Conservation (phyloP, 2,113 vertebrate genomes). For the Oceanodroma tethys region DNA sequence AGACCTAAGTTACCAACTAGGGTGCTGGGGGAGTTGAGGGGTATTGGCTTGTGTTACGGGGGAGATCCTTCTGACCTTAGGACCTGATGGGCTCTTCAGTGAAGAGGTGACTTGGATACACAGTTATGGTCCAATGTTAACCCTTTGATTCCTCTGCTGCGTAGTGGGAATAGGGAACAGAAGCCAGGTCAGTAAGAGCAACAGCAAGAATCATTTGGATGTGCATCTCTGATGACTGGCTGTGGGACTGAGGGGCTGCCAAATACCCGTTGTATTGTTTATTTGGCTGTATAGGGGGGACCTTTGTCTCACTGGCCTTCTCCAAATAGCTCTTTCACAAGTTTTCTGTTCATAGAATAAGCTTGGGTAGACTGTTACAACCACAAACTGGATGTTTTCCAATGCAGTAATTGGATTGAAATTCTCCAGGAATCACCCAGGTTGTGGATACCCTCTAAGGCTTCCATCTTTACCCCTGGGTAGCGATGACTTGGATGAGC, state of each 20-base stretch:
- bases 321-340: not conserved
- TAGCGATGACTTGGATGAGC: not conserved
- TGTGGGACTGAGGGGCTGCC: not conserved
- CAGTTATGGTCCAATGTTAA: not conserved
- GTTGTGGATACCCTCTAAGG: not conserved
- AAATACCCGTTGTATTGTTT: not conserved
- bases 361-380: not conserved
- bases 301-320: not conserved
- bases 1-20: rapidly evolving
- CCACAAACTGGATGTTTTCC: not conserved
- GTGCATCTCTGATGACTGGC: not conserved
- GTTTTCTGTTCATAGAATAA: not conserved
- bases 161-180: not conserved
- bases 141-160: not conserved
- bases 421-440: not conserved
- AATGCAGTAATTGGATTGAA: not conserved
- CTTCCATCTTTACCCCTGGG: not conserved
- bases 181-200: not conserved
- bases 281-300: not conserved
- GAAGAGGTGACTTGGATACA: not conserved
- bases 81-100: not conserved
- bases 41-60: not conserved
- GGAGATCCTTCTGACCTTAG: not conserved
- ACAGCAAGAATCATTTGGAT: not conserved
- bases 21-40: not conserved